Base-by-base conservation (phyloP, 2,113 vertebrate genomes). In the Cynocephalus volans region DNA sequence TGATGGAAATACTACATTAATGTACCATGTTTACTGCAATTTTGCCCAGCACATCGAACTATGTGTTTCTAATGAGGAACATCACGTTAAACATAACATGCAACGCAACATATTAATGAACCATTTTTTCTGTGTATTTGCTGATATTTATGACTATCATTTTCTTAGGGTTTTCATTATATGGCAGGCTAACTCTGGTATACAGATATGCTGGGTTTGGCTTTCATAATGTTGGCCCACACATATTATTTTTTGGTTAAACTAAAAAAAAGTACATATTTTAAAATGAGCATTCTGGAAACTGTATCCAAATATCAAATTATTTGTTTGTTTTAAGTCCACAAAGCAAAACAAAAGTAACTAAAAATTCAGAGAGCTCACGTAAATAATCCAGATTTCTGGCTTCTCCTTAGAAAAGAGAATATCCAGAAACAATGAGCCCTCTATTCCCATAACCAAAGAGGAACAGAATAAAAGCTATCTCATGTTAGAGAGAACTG, bases 231-330 rank as follows among this genome's bases (percentile, higher is more conserved):
- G 36, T 83, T 87, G n/a, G 52, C 10, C n/a, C 65, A 87, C 8
- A 87, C 54, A 10, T 62, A 86, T 45, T 56, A 67, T 96, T 81
- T 73, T 41, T 85, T 12, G 9, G 26, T 81, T 91, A 93, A 86
- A 65, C 10, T 72, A 75, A 69, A 72, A 72, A 97, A 96, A 95
- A 67, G 23, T n/a, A 70, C 9, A 56, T 62, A 72, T 96, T 96
- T 95, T 86, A 52, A 89, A 95, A 67, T 48, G 28, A 76, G 31
- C 8, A 50, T 92, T 95, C 73, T 64, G 48, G 84, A 87, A 90
- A 72, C 64, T 85, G 0, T 77, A 96, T 84, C 62, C 33, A 97
- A 85, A 82, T 48, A 91, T 64, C 18, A 75, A 90, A 72, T 70
- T 79, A 24, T 89, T 80, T 76, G 18, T 70, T 81, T 93, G 50